These are phyloP conservation scores for Rhyacichthys aspro DNA, from an alignment of 2,797 vertebrate genomes.

Conservation along the genomic window DNA sequence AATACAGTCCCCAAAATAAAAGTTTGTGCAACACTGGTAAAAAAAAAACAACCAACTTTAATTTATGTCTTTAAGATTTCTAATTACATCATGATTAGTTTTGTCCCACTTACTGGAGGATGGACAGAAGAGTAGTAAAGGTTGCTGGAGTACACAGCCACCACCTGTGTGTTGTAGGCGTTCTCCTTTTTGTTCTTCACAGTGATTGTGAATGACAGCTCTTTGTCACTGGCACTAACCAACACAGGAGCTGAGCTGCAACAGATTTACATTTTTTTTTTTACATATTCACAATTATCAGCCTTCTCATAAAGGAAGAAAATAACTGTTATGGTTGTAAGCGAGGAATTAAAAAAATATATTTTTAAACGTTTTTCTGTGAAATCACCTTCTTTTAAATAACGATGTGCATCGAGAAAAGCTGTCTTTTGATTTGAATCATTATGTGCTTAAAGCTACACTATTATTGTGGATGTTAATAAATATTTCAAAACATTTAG, in stretches of 20 bases:
- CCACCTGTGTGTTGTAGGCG: slow-evolving; percentile 87
- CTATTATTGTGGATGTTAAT: too few relatives aligned
- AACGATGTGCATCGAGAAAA: too few relatives aligned
- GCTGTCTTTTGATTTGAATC: too few relatives aligned
- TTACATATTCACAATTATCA: slow-evolving; percentile 12
- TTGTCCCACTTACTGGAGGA: slow-evolving; percentile 75
- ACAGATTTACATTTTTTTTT: slow-evolving; percentile 15
- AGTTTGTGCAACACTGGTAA: too few relatives aligned
- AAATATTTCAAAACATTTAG: too few relatives aligned
- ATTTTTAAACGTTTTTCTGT: too few relatives aligned
- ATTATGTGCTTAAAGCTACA: too few relatives aligned
- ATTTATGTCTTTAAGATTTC: too few relatives aligned
- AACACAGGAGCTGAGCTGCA: slow-evolving; percentile 80
- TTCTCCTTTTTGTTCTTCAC: slow-evolving; percentile 88
- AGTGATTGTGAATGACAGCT: slow-evolving; percentile 80
- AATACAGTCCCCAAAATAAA: too few relatives aligned
- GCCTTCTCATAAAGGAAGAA: slow-evolving; percentile 28
- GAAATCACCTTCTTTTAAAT: too few relatives aligned
- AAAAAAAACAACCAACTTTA: too few relatives aligned
- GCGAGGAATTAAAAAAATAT: too few relatives aligned
- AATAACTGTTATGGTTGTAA: slow-evolving; percentile 19
- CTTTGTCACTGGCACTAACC: slow-evolving; percentile 83
- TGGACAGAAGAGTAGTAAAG: slow-evolving; percentile 88
- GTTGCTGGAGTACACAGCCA: slow-evolving; percentile 82
- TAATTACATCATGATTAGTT: neutral